Percentiles rank a stretch among this genome's conserved stretches.
phyloP scores from a whole-genome alignment of 2,113 vertebrate genomes.

The Antigone vipio region DNA sequence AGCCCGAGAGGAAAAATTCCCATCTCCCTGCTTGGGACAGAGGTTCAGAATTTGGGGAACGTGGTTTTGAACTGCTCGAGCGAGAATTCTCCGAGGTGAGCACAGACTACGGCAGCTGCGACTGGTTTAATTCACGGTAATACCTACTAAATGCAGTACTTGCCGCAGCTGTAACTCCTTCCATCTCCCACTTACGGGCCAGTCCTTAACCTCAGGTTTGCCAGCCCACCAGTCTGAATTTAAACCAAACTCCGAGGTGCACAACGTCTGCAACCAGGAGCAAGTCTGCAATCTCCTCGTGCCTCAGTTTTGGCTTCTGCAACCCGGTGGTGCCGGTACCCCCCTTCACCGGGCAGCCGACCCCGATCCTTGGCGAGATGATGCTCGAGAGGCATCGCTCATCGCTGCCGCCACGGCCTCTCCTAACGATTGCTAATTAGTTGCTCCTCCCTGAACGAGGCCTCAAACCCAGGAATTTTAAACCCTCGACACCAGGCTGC shows the following conservation, averaged over 20 bases:
- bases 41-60: not conserved
- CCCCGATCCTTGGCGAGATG: too few species aligned
- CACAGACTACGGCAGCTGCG: not conserved
- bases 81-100: not conserved
- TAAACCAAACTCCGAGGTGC: not conserved
- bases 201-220: not conserved
- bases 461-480: not conserved
- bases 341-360: too few species aligned
- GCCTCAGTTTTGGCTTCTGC: not conserved
- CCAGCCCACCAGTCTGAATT: too few species aligned
- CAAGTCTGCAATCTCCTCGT: not conserved
- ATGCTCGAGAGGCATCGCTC: not conserved
- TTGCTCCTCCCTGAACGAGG: not conserved
- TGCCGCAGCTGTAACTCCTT: not conserved
- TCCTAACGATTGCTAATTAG: not conserved
- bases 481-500: not conserved
- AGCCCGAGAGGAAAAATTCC: not conserved
- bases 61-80: not conserved
- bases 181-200: not conserved
- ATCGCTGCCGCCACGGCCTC: not conserved
- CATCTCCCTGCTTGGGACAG: not conserved
- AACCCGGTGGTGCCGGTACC: too few species aligned
- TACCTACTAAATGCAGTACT: not conserved
- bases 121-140: not conserved
- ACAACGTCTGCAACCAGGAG: not conserved